A percentile compares a stretch with the other conserved stretches of the same genome.
Evolutionary conservation across 2,888 invertebrate genomes (phyloP).

Genomic region (Pterobdella sp.): DNA sequence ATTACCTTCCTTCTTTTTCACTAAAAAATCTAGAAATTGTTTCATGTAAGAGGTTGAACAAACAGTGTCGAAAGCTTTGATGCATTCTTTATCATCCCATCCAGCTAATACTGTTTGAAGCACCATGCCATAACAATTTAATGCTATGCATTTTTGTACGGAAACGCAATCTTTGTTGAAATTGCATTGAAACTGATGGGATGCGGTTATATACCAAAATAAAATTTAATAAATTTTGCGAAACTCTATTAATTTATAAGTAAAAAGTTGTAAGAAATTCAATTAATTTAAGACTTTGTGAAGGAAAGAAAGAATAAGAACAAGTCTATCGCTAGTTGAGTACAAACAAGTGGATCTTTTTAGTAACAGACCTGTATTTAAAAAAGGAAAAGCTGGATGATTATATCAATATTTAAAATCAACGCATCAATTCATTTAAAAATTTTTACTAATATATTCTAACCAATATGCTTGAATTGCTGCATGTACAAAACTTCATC

Average conservation of each 20-base stretch:
- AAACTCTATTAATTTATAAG: background rate
- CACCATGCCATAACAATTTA: conserved; percentile 48
- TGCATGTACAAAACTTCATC: conserved; percentile 41
- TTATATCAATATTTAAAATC: background rate
- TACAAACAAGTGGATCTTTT: conserved; percentile 50
- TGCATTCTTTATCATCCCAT: conserved; percentile 51
- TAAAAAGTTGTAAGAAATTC: background rate
- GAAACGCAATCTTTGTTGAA: conserved; percentile 41
- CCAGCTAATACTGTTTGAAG: conserved; percentile 50
- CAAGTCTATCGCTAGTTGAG: conserved; percentile 48
- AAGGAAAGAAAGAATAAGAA: conserved; percentile 46
- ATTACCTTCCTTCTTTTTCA: conserved; percentile 46
- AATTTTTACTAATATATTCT: background rate
- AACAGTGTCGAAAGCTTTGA: conserved; percentile 44
- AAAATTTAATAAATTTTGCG: background rate
- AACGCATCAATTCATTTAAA: conserved; percentile 5
- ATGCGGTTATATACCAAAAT: background rate
- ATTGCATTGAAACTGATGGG: conserved; percentile 37
- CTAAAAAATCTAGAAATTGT: conserved; percentile 43
- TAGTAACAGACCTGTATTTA: conserved; percentile 44
- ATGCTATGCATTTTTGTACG: conserved; percentile 41
- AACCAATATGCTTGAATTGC: conserved; percentile 45
- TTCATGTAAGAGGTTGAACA: conserved; percentile 42
- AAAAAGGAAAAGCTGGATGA: background rate
- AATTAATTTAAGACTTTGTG: conserved; percentile 42